Conservation (phyloP, 2,888 invertebrate genomes). For the Ommatoiulus sabulosus region DNA sequence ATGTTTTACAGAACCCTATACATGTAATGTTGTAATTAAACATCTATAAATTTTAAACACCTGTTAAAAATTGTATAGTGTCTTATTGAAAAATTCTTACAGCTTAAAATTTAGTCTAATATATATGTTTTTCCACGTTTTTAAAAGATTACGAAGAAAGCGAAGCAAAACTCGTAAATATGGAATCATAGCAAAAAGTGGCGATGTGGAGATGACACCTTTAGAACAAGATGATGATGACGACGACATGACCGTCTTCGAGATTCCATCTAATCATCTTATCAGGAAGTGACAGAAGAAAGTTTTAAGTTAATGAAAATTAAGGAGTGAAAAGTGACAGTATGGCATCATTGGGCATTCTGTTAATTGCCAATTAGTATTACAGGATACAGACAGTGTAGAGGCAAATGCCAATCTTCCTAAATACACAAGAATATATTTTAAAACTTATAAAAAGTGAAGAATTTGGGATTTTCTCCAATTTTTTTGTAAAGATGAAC, state of each 20-base stretch:
- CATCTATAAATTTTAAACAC: no score
- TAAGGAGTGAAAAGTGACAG: not conserved
- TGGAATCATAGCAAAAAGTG: conserved; percentile 68
- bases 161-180: conserved; percentile 68
- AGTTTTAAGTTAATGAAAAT: conserved; percentile 10
- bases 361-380: conserved; percentile 40
- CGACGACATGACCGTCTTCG: conserved; percentile 64
- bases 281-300: conserved; percentile 50
- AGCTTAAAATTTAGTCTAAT: no score
- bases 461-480: not conserved
- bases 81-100: no score
- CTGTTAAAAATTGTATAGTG: no score
- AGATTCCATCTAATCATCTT: conserved; percentile 25
- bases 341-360: conserved; percentile 19
- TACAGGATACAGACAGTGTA: not conserved
- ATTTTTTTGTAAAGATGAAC: not conserved
- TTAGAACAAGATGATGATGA: conserved; percentile 69
- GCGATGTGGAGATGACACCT: conserved; percentile 70
- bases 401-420: not conserved
- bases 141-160: conserved; percentile 63
- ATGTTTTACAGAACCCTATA: no score
- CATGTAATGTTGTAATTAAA: no score
- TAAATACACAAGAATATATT: not conserved
- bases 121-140: not conserved
- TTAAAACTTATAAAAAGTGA: not conserved